Conservation (phyloP, 1,140 invertebrate species). For the Papilio glaucus region DNA sequence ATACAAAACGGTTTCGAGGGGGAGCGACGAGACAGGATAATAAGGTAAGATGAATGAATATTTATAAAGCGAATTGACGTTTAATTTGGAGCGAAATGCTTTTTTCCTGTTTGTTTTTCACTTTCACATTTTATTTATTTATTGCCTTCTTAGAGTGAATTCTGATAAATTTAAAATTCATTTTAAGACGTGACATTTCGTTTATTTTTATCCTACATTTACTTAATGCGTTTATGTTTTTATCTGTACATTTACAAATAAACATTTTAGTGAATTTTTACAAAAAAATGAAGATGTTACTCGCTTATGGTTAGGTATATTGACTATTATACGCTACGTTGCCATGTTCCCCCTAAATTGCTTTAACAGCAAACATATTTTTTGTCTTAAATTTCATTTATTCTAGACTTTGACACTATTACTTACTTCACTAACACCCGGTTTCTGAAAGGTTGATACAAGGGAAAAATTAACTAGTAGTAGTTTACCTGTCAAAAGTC, state of each 20-base stretch:
- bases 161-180: neutral
- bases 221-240: neutral
- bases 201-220: neutral
- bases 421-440: too few relatives aligned
- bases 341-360: too few relatives aligned
- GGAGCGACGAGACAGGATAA: slow-evolving; percentile 93
- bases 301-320: too few relatives aligned
- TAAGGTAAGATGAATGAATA: slow-evolving; percentile 80
- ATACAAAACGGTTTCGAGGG: slow-evolving; percentile 95
- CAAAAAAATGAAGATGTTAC: too few relatives aligned
- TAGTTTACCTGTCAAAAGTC: too few relatives aligned
- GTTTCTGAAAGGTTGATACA: too few relatives aligned
- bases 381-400: too few relatives aligned
- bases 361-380: too few relatives aligned
- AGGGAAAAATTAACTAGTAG: too few relatives aligned
- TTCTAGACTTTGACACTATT: too few relatives aligned
- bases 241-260: neutral
- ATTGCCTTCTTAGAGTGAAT: slow-evolving; percentile 15
- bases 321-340: too few relatives aligned
- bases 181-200: neutral
- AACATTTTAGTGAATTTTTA: neutral
- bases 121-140: slow-evolving; percentile 4
- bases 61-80: slow-evolving; percentile 52
- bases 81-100: slow-evolving; percentile 39
- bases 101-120: slow-evolving; percentile 26